Percentiles rank a stretch among this genome's conserved stretches.
Conservation (phyloP, 1,140 invertebrate species). For the Heliconius melpomene region DNA sequence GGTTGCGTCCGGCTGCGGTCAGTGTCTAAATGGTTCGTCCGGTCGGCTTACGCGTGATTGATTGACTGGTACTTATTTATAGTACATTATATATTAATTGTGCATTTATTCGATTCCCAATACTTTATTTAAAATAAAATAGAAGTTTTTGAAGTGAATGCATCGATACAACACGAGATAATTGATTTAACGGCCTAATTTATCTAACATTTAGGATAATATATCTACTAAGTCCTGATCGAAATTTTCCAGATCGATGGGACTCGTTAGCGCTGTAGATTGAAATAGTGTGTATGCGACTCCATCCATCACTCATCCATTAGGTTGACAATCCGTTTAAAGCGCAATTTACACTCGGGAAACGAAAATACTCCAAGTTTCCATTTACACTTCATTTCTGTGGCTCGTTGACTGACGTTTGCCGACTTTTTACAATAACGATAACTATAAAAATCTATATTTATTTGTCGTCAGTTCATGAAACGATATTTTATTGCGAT, state of each 20-base stretch:
- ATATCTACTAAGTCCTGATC: background rate
- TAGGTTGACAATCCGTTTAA: conserved; percentile 46
- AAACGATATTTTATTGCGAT: background rate
- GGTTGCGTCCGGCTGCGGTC: conserved; percentile 50
- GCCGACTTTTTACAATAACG: background rate
- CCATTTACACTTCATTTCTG: conserved; percentile 40
- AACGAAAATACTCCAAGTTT: conserved; percentile 39
- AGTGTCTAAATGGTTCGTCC: conserved; percentile 62
- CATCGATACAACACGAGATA: background rate
- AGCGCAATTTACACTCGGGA: conserved; percentile 41
- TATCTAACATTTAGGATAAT: background rate
- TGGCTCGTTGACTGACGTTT: conserved; percentile 16
- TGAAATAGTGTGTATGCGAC: conserved; percentile 44
- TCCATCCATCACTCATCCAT: conserved; percentile 47
- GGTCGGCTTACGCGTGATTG: conserved; percentile 58
- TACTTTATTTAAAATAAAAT: no score
- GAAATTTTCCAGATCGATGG: conserved; percentile 38
- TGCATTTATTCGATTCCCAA: background rate
- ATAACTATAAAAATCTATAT: background rate
- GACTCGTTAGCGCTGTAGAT: conserved; percentile 42
- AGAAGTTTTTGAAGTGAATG: background rate
- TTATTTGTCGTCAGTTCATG: background rate
- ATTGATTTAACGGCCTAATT: background rate
- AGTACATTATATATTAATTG: background rate
- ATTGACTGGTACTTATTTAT: conserved; percentile 42